Evolutionary conservation across 2,113 vertebrate genomes (phyloP), one percentile per base, ranked within the genome.

Genomic region (Ahaetulla prasina): DNA sequence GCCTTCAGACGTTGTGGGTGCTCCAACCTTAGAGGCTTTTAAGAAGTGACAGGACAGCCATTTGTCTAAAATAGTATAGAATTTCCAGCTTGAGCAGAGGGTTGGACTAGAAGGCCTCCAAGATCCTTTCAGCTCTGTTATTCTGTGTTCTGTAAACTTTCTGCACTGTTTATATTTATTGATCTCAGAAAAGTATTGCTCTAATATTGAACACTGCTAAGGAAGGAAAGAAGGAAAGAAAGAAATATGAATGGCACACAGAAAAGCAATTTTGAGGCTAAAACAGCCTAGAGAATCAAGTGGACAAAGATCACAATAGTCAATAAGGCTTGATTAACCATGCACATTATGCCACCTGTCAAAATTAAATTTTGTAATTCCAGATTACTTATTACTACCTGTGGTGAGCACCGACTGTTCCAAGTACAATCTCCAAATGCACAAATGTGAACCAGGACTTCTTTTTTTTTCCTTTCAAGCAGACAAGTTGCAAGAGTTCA

Each of bases 361-460:
- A 88, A 92, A 88, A 88, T 5, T 80, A 80, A 80, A 89, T 80
- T 54, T 25, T 80, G 35, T 88, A 49, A 57, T 53, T 80, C 39
- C 12, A 94, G 47, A 87, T 35, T 93, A 50, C 22, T 94, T 57
- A 87, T 89, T 80, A 94, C 47, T 86, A 92, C 30, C 92, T 23
- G 91, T 91, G 45, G 91, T 92, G 84, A 93, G 92, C 93, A 35
- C 50, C 54, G 74, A 53, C 91, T 80, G 63, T 88, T 54, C 87
- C n/a, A 89, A 88, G 35, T 54, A 80, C 95, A 93, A 60, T 96
- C 93, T 94, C 92, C 88, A 93, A 95, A 93, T 92, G 94, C 95
- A 87, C 85, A 88, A 91, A 95, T 95, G 88, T 22, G 87, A 85
- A 91, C 8, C 86, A 52, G 54, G 43, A 85, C 60, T 60, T 88